phyloP scores from a whole-genome alignment of 2,113 vertebrate genomes.

The Petrocephalus microphthalmus region DNA sequence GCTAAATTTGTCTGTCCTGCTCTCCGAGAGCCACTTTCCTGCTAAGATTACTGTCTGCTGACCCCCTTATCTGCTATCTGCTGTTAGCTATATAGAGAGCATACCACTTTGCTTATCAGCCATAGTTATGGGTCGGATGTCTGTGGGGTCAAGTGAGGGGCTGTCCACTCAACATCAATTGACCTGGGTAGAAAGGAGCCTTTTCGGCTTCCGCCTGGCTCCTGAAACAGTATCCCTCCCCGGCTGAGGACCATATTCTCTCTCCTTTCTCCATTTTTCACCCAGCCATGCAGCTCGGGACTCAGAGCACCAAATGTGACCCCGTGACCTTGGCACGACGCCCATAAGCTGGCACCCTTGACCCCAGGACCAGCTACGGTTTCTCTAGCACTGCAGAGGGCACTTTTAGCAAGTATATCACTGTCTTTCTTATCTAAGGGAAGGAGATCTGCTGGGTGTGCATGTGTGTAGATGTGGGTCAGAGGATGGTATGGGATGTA shows the following conservation, averaged over 20 bases:
- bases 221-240: conserved; percentile 16
- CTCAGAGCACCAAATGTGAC: not conserved
- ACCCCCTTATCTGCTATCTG: conserved; percentile 27
- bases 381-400: not conserved
- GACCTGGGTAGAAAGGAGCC: conserved; percentile 22
- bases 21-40: conserved; percentile 10
- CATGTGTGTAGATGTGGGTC: not conserved
- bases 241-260: not conserved
- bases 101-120: conserved; percentile 26
- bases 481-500: not conserved
- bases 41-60: conserved; percentile 27
- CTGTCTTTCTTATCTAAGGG: not conserved
- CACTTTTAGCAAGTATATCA: not conserved
- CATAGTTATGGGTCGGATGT: conserved; percentile 20
- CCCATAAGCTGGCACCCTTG: not conserved
- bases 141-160: conserved; percentile 25
- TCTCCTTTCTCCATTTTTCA: conserved; percentile 7
- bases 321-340: not conserved
- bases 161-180: conserved; percentile 26
- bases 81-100: conserved; percentile 14
- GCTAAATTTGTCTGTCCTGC: conserved; percentile 7
- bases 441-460: not conserved
- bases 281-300: not conserved
- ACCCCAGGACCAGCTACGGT: not conserved
- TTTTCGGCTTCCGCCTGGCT: not conserved